These are phyloP conservation scores for Clarias batrachus DNA, from an alignment of 2,113 vertebrate species.

Conservation along the genomic window DNA sequence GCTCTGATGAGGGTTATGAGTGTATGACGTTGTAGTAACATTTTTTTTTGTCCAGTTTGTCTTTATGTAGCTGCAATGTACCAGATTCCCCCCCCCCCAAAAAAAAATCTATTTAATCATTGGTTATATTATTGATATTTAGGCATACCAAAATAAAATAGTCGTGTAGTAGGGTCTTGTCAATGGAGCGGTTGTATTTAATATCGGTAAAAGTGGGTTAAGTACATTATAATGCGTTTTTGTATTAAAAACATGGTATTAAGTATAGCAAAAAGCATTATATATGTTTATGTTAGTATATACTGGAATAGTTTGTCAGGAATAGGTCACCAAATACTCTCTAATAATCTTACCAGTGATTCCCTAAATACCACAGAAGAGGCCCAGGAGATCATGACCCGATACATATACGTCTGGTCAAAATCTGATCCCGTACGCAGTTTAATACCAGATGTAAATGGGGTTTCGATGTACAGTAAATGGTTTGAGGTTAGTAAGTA, in stretches of 20 bases:
- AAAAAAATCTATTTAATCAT: neutral
- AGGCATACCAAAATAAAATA: neutral
- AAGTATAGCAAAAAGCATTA: neutral
- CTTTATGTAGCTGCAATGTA: neutral
- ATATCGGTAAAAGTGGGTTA: neutral
- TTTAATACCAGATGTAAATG: conserved; percentile 31
- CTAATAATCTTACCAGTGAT: neutral
- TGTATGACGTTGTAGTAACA: neutral
- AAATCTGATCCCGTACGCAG: conserved; percentile 6
- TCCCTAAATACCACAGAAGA: conserved; percentile 17
- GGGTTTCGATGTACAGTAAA: conserved; percentile 59
- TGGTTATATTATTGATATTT: neutral
- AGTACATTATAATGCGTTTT: neutral
- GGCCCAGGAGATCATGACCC: neutral
- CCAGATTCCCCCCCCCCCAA: neutral
- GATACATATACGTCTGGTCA: conserved; percentile 12
- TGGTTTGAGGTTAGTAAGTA: conserved; percentile 76
- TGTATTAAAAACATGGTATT: neutral
- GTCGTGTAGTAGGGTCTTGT: neutral
- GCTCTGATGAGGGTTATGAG: conserved; percentile 30
- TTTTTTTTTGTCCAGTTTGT: neutral
- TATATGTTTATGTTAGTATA: neutral
- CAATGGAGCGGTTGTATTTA: neutral
- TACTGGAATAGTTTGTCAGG: neutral
- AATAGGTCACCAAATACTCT: neutral